A percentile compares a stretch with the other conserved stretches of the same genome.
phyloP scores from a whole-genome alignment of 2,797 vertebrate species.

The Emys orbicularis region DNA sequence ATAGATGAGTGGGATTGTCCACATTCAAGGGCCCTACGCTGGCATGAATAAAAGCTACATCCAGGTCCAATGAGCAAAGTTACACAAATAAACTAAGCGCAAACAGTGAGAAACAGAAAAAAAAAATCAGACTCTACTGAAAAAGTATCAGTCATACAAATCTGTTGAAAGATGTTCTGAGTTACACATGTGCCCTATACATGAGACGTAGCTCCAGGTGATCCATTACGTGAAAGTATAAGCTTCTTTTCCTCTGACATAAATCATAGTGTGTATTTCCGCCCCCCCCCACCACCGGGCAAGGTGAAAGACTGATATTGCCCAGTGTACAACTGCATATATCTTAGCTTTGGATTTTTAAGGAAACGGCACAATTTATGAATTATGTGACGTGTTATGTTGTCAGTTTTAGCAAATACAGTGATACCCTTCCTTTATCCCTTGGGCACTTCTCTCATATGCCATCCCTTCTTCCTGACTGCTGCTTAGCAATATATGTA shows the following conservation, averaged over 20 bases:
- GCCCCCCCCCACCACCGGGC: neutral
- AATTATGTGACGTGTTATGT: neutral
- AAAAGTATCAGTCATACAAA: neutral
- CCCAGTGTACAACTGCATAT: constrained; percentile 29
- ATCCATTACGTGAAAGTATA: constrained; percentile 36
- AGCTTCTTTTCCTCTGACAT: constrained; percentile 69
- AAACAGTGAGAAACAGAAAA: neutral
- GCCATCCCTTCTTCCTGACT: neutral
- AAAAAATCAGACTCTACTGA: neutral
- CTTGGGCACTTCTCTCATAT: neutral
- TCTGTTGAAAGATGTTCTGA: constrained; percentile 14
- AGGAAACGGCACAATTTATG: constrained; percentile 50
- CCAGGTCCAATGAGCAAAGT: neutral
- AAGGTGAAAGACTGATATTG: constrained; percentile 58
- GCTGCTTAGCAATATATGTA: constrained; percentile 11
- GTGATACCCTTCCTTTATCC: neutral
- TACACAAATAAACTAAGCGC: neutral
- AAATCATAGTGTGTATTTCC: neutral
- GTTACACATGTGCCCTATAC: neutral
- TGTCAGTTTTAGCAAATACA: constrained; percentile 43
- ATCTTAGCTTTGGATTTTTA: constrained; percentile 60
- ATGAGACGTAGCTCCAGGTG: constrained; percentile 42
- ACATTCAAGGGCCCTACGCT: constrained; percentile 21
- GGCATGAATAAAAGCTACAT: neutral
- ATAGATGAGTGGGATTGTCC: neutral